Conservation (phyloP, 1,140 invertebrate species). For the Euschistus heros region DNA sequence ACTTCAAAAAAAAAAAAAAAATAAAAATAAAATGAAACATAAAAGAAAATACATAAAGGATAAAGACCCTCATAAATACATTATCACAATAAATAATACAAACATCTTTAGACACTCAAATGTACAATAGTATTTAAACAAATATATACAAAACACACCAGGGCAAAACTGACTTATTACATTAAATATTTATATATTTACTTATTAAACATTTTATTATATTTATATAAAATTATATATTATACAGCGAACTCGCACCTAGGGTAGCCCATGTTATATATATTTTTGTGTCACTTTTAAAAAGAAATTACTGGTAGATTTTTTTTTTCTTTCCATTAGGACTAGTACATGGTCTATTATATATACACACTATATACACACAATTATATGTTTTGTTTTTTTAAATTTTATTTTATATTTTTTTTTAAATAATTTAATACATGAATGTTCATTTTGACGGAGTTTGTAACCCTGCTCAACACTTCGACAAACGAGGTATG, state of each 20-base stretch:
- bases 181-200: no score
- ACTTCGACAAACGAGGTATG: background rate
- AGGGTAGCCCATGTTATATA: slow-evolving; percentile 1
- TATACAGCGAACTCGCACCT: slow-evolving; percentile 2
- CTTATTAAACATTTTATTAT: background rate
- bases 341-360: slow-evolving; percentile 4
- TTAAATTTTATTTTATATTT: background rate
- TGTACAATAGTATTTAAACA: background rate
- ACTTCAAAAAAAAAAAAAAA: background rate
- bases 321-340: background rate
- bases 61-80: slow-evolving; percentile 6
- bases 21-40: background rate
- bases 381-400: background rate
- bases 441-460: background rate
- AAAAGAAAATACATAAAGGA: background rate
- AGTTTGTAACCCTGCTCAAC: background rate
- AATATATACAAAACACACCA: slow-evolving; percentile 1
- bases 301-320: slow-evolving; percentile 2
- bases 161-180: background rate
- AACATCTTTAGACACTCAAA: slow-evolving; percentile 7
- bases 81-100: slow-evolving; percentile 10
- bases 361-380: slow-evolving; percentile 7
- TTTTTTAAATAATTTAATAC: background rate
- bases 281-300: background rate
- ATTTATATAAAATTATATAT: background rate